phyloP scores from a whole-genome alignment of 2,888 invertebrate genomes.

The Eulithis prunata region DNA sequence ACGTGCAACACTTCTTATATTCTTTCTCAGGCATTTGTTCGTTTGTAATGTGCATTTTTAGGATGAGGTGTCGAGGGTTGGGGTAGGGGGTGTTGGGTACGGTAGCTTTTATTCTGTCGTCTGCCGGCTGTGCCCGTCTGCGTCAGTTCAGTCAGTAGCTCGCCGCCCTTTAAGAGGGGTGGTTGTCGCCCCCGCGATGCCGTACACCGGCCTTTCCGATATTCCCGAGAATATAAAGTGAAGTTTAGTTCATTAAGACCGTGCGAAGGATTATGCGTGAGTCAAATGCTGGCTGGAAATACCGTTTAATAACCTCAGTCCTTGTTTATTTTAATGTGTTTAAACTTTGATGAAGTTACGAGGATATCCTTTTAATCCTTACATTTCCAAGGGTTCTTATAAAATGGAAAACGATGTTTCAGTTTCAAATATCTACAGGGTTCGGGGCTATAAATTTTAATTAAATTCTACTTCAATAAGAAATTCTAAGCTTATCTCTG shows the following conservation, averaged over 20 bases:
- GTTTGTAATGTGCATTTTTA: constrained; percentile 73
- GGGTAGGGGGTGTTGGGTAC: constrained; percentile 62
- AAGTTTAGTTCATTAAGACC: constrained; percentile 57
- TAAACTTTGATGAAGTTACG: constrained; percentile 30
- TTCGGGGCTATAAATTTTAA: constrained; percentile 25
- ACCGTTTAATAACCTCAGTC: constrained; percentile 27
- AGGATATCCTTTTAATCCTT: constrained; percentile 35
- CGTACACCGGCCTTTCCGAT: constrained; percentile 54
- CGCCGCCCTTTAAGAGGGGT: constrained; percentile 65
- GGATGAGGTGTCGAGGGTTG: constrained; percentile 60
- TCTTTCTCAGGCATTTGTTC: constrained; percentile 64
- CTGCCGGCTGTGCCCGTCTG: constrained; percentile 53
- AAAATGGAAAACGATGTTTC: constrained; percentile 27
- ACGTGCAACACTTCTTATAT: constrained; percentile 64
- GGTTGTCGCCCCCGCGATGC: constrained; percentile 64
- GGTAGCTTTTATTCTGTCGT: constrained; percentile 66
- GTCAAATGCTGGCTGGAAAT: constrained; percentile 55
- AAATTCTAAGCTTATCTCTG: constrained; percentile 24
- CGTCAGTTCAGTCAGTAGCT: constrained; percentile 60
- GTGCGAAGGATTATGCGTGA: constrained; percentile 54
- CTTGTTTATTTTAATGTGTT: constrained; percentile 19
- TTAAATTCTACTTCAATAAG: constrained; percentile 30
- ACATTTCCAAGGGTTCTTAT: constrained; percentile 31
- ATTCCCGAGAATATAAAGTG: constrained; percentile 57
- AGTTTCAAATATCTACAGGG: constrained; percentile 11